Conservation (phyloP, 2,797 vertebrate species). For the Echiichthys vipera region DNA sequence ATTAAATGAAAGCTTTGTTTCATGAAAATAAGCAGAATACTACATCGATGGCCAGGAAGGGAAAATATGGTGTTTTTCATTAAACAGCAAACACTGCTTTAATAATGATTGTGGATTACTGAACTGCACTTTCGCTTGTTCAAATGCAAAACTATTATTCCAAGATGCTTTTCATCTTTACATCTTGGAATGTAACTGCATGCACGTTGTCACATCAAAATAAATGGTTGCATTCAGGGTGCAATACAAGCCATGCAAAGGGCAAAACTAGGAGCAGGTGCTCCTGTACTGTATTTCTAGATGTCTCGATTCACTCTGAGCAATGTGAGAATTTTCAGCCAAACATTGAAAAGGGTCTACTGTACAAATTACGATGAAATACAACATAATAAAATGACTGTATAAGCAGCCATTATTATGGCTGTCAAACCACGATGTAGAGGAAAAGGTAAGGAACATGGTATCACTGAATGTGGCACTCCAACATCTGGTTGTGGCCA, state of each 20-base stretch:
- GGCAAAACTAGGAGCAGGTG: constrained; percentile 37
- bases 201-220: constrained; percentile 76
- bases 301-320: constrained; percentile 33
- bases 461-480: constrained; percentile 12
- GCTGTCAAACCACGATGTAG: constrained; percentile 20
- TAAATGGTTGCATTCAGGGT: constrained; percentile 58
- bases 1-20: constrained; percentile 19
- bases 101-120: not conserved
- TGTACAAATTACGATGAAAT: not conserved
- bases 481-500: constrained; percentile 28
- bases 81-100: constrained; percentile 7
- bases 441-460: constrained; percentile 1
- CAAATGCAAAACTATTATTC: constrained; percentile 29
- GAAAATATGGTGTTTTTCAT: constrained; percentile 8
- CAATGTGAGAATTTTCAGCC: constrained; percentile 23
- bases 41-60: constrained; percentile 17
- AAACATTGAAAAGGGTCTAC: constrained; percentile 32
- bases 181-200: constrained; percentile 70
- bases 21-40: constrained; percentile 32
- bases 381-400: constrained; percentile 22
- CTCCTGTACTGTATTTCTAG: not conserved
- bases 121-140: constrained; percentile 4
- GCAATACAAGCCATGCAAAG: constrained; percentile 83
- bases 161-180: constrained; percentile 46
- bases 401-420: not conserved